phyloP scores from a whole-genome alignment of 2,113 vertebrate species.

The Rafetus swinhoei region DNA sequence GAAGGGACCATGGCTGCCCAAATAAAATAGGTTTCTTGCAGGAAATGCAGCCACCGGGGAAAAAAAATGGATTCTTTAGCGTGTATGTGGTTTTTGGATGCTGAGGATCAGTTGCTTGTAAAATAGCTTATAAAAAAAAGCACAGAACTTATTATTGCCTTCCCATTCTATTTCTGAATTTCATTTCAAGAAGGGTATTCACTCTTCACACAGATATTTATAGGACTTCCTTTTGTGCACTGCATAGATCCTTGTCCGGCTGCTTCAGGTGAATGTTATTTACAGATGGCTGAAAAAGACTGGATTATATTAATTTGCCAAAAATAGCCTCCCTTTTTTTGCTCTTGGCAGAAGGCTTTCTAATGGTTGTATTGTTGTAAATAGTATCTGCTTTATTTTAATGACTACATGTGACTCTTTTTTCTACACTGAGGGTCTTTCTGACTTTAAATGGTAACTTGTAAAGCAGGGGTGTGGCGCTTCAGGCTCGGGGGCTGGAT shows the following conservation, averaged over 20 bases:
- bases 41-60: slow-evolving; percentile 10
- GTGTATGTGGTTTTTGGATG: slow-evolving; percentile 1
- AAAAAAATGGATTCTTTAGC: slow-evolving; percentile 41
- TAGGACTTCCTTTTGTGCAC: slow-evolving; percentile 9
- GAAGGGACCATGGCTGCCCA: slow-evolving; percentile 38
- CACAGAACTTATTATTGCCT: slow-evolving; percentile 6
- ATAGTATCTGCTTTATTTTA: neutral
- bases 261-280: slow-evolving; percentile 75
- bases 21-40: slow-evolving; percentile 47
- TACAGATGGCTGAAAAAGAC: slow-evolving; percentile 66
- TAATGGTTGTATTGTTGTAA: neutral
- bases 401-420: neutral
- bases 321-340: slow-evolving; percentile 45
- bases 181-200: slow-evolving; percentile 51
- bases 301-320: slow-evolving; percentile 61
- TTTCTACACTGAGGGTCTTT: slow-evolving; percentile 1
- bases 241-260: slow-evolving; percentile 66
- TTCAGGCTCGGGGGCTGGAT: no score
- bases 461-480: neutral
- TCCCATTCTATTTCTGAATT: neutral
- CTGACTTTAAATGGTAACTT: slow-evolving; percentile 37
- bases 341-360: neutral
- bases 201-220: slow-evolving; percentile 48
- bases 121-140: slow-evolving; percentile 49
- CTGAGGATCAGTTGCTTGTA: slow-evolving; percentile 30